A percentile compares a stretch with the other conserved stretches of the same genome.
Evolutionary conservation across 2,797 vertebrate genomes (phyloP).

Genomic region (Paramormyrops hopkinsi): DNA sequence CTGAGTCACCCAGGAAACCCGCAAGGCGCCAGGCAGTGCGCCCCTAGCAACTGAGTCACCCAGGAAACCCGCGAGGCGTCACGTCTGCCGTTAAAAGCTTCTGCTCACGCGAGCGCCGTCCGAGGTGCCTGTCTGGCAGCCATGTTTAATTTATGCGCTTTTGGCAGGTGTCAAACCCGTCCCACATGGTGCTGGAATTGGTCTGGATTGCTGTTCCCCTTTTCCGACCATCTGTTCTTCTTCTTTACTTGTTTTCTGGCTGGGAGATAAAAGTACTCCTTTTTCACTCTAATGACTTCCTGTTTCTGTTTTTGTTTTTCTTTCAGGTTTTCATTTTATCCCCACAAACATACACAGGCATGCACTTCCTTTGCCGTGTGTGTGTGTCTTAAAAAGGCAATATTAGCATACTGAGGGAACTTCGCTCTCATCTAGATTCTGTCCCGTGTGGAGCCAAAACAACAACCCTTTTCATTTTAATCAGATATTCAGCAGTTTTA

Average conservation of each 20-base stretch:
- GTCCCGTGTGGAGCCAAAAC: background rate
- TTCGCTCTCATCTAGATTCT: background rate
- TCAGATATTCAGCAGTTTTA: background rate
- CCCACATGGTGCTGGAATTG: constrained; percentile 8
- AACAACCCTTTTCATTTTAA: constrained; percentile 2
- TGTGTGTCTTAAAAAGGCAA: background rate
- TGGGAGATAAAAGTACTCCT: background rate
- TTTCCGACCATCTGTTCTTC: constrained; percentile 20
- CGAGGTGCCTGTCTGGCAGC: background rate
- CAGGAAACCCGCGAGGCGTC: background rate
- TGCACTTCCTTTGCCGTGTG: no score
- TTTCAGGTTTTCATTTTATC: background rate
- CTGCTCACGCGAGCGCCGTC: background rate
- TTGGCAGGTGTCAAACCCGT: constrained; percentile 13
- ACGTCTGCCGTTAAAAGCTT: background rate
- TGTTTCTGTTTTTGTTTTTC: constrained; percentile 8
- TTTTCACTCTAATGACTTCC: background rate
- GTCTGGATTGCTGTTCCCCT: constrained; percentile 10
- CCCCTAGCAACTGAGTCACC: background rate
- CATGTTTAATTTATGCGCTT: constrained; percentile 20
- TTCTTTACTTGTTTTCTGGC: constrained; percentile 8
- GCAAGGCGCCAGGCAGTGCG: background rate
- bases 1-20: background rate
- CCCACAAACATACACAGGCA: background rate
- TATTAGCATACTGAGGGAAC: background rate